Evolutionary conservation across 1,140 invertebrate genomes (phyloP), one percentile per base, ranked within the genome.

Genomic region (Aphis gossypii): DNA sequence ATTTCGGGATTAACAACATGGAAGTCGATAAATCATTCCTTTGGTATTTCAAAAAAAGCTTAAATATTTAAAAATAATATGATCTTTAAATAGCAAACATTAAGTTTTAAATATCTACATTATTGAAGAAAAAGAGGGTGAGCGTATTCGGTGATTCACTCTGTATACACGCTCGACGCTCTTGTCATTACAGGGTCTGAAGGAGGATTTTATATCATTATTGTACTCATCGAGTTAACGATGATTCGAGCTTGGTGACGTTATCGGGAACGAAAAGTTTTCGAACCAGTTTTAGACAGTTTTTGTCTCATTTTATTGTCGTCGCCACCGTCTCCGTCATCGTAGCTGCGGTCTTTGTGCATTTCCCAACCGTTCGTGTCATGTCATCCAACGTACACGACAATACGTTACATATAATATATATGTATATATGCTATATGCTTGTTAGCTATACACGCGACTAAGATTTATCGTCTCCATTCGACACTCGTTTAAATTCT

Each of bases 211-310:
- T 56, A 30, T 51, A 51, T n/a, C 9, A 20, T 88, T 46, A n/a
- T 88, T 35, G 23, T 51, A 14, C 6, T n/a, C 30, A 51, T 82
- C n/a, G 44, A 84, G 46, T 92, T 56, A 30, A 30, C 91, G 91
- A 54, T 41, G 76, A 84, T 35, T 76, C 23, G 48, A 84, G 21
- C 35, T 23, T 30, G 30, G 48, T 20, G 44, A n/a, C n/a, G 20
- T 44, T 60, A 44, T 60, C 38, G 35, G 21, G 35, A 11, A 6
- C 30, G 14, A 76, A 60, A 90, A 60, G 23, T 60, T 90, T 68
- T 18, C 6, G 2, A 68, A 90, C 89, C 56, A 68, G 41, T 90
- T 90, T 90, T 41, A 6, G 87, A 54, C 87, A 38, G 87, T 89
- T 89, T 54, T 89, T 20, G 41, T 46, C 83, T 84, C 46, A 18